Percentiles rank a stretch among this genome's conserved stretches.
Evolutionary conservation across 2,113 vertebrate genomes (phyloP).

Genomic region (Phyllostomus hastatus): DNA sequence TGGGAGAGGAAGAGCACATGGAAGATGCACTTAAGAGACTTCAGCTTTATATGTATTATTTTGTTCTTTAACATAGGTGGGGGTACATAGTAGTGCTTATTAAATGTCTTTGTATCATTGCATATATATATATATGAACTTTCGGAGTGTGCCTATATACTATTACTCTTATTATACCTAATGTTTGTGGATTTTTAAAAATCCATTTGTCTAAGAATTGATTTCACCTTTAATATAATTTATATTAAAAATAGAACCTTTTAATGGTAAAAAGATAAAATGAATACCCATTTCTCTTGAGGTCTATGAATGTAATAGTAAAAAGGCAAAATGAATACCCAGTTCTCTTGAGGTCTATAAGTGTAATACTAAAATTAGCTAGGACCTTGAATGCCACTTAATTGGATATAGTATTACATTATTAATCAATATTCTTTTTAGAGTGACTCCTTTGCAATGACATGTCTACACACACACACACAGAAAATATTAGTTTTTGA

Average conservation of each 20-base stretch:
- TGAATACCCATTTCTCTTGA: neutral
- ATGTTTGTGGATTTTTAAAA: neutral
- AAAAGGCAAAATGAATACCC: neutral
- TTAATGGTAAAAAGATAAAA: neutral
- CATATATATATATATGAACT: no score
- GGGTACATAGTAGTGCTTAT: rapidly evolving
- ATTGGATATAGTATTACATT: neutral
- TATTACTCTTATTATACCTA: neutral
- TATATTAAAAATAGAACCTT: neutral
- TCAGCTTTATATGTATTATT: neutral
- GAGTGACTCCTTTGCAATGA: neutral
- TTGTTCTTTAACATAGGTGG: neutral
- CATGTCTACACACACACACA: neutral
- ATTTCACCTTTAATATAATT: neutral
- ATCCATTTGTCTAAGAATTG: neutral
- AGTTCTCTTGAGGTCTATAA: neutral
- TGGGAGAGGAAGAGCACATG: neutral
- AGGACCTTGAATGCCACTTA: neutral
- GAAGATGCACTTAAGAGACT: neutral
- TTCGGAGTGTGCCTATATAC: no score
- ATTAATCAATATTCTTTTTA: neutral
- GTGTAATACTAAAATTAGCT: neutral
- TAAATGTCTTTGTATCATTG: neutral
- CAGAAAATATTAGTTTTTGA: neutral
- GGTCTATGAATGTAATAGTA: neutral